A percentile compares a stretch with the other conserved stretches of the same genome.
Conservation (phyloP, 2,888 invertebrate species). For the Hirtodrosophila histrioides region DNA sequence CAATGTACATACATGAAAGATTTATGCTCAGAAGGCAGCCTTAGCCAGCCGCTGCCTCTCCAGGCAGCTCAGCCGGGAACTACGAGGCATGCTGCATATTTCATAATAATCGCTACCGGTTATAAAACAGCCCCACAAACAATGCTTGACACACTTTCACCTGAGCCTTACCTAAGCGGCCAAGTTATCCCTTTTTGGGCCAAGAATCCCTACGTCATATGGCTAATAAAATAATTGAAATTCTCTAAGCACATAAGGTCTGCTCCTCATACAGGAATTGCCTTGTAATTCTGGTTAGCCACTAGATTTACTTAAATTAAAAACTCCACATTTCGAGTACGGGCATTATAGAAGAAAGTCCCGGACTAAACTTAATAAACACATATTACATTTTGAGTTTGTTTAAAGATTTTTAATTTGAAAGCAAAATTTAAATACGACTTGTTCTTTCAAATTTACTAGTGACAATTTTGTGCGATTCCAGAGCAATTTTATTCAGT, state of each 20-base stretch:
- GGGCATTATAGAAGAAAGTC: no score
- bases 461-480: no score
- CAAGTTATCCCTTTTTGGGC: constrained; percentile 53
- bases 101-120: constrained; percentile 74
- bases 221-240: constrained; percentile 80
- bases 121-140: constrained; percentile 57
- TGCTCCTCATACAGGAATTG: constrained; percentile 33
- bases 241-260: constrained; percentile 62
- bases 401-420: no score
- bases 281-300: constrained; percentile 25
- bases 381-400: no score
- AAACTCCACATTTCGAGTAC: constrained; percentile 10
- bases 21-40: constrained; percentile 62
- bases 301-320: constrained; percentile 24
- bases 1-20: constrained; percentile 63
- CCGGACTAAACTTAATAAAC: no score
- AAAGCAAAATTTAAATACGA: no score
- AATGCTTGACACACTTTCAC: constrained; percentile 48
- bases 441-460: no score
- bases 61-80: constrained; percentile 12
- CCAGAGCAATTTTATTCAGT: no score
- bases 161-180: constrained; percentile 29
- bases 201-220: constrained; percentile 56
- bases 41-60: constrained; percentile 13
- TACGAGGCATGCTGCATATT: constrained; percentile 60